Conservation (phyloP, 2,797 vertebrate species). For the Spinus olivaceus region DNA sequence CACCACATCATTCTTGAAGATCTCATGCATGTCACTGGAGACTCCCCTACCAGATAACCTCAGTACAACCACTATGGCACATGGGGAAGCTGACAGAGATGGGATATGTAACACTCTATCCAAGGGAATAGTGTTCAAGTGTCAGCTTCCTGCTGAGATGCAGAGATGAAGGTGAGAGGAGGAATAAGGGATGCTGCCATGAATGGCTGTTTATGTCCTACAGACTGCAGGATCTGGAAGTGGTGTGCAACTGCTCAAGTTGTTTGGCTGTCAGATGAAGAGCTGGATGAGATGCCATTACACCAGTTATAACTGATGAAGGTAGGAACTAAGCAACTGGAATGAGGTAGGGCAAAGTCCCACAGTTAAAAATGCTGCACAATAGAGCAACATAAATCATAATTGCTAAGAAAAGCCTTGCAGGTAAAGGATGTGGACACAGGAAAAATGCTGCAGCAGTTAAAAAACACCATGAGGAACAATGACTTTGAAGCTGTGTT, state of each 20-base stretch:
- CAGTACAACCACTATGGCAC: accelerated
- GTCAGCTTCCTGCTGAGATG: not conserved
- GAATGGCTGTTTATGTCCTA: not conserved
- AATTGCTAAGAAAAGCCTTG: conserved; percentile 23
- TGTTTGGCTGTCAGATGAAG: conserved; percentile 11
- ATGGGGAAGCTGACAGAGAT: not conserved
- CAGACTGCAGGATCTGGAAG: not conserved
- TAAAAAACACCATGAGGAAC: not conserved
- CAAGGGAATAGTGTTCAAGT: not conserved
- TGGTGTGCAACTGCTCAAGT: not conserved
- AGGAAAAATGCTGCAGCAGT: conserved; percentile 10
- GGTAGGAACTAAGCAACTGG: not conserved
- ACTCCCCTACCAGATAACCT: not conserved
- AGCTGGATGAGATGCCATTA: not conserved
- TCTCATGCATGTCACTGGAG: not conserved
- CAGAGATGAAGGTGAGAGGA: not conserved
- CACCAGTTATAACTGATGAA: not conserved
- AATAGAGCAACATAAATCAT: not conserved
- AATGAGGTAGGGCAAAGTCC: conserved; percentile 28
- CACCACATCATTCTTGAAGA: not conserved
- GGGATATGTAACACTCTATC: not conserved
- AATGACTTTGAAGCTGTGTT: conserved; percentile 11
- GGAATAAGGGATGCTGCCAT: not conserved
- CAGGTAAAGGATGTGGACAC: conserved; percentile 39
- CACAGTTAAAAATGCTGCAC: not conserved